Percentiles rank a stretch among this genome's conserved stretches.
Conservation (phyloP, 2,888 invertebrate genomes). For the Mayetiola destructor region DNA sequence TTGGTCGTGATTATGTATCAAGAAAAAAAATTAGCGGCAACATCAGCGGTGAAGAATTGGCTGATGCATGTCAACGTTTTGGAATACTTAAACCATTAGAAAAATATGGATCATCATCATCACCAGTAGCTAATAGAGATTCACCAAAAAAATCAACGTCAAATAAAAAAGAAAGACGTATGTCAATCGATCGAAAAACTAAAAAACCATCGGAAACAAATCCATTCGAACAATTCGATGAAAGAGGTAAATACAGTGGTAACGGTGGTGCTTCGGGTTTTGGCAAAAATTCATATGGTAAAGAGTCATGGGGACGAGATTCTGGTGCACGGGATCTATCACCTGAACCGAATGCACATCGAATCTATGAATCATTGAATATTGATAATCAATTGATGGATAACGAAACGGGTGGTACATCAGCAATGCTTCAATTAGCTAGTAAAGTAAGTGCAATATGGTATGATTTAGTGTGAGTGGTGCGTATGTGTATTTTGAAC, state of each 20-base stretch:
- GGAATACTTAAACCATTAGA: constrained; percentile 16
- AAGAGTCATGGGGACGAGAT: constrained; percentile 17
- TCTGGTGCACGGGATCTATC: constrained; percentile 17
- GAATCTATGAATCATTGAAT: not conserved
- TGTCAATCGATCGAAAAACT: not conserved
- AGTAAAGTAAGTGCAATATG: constrained; percentile 17
- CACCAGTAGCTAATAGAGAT: not conserved
- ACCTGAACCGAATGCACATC: constrained; percentile 15
- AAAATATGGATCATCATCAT: constrained; percentile 7
- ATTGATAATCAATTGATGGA: constrained; percentile 15
- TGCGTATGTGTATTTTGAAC: not conserved
- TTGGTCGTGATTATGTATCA: not conserved
- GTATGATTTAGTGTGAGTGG: too few species aligned
- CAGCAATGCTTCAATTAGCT: constrained; percentile 17
- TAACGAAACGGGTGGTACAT: constrained; percentile 14
- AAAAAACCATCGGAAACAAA: not conserved
- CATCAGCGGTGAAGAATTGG: constrained; percentile 16
- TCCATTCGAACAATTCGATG: not conserved
- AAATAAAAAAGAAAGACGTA: not conserved
- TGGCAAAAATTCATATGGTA: constrained; percentile 15
- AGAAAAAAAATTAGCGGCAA: constrained; percentile 7
- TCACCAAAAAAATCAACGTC: not conserved
- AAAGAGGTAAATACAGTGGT: not conserved
- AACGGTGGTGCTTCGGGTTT: not conserved
- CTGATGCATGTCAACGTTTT: constrained; percentile 15